Evolutionary conservation across 2,113 vertebrate genomes (phyloP).

Genomic region (Sceloporus undulatus): DNA sequence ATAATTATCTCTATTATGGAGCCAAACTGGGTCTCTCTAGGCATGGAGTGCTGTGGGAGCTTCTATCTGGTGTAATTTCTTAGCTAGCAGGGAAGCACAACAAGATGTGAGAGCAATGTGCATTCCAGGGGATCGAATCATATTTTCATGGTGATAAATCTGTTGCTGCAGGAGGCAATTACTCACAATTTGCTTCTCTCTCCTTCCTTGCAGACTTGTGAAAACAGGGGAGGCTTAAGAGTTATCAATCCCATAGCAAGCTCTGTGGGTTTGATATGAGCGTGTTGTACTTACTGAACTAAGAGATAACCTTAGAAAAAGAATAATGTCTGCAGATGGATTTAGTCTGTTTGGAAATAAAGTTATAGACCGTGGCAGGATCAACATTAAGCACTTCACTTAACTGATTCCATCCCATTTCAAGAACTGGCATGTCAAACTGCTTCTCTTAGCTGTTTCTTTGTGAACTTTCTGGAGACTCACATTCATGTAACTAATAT

Average conservation of each 20-base stretch:
- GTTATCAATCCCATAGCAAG: constrained; percentile 46
- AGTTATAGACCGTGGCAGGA: constrained; percentile 1
- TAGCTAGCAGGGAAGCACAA: constrained; percentile 16
- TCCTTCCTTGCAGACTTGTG: constrained; percentile 11
- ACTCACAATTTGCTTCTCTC: constrained; percentile 45
- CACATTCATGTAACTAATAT: neutral
- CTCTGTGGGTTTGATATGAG: constrained; percentile 56
- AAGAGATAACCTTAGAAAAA: constrained; percentile 21
- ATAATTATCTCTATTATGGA: constrained; percentile 53
- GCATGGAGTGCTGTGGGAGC: constrained; percentile 33
- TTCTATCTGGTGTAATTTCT: constrained; percentile 56
- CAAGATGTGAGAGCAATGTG: constrained; percentile 46
- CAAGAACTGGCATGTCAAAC: neutral
- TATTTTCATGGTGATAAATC: constrained; percentile 66
- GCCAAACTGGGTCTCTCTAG: constrained; percentile 1
- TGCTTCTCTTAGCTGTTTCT: neutral
- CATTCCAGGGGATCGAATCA: constrained; percentile 50
- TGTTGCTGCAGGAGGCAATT: constrained; percentile 49
- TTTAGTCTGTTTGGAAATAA: constrained; percentile 55
- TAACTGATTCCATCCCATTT: neutral
- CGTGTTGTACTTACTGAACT: constrained; percentile 36
- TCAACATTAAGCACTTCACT: constrained; percentile 48
- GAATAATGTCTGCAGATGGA: constrained; percentile 28
- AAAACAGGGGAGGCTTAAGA: constrained; percentile 33
- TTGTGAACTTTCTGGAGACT: neutral